Conservation (phyloP, 1,140 invertebrate genomes). For the Drosophila ficusphila region DNA sequence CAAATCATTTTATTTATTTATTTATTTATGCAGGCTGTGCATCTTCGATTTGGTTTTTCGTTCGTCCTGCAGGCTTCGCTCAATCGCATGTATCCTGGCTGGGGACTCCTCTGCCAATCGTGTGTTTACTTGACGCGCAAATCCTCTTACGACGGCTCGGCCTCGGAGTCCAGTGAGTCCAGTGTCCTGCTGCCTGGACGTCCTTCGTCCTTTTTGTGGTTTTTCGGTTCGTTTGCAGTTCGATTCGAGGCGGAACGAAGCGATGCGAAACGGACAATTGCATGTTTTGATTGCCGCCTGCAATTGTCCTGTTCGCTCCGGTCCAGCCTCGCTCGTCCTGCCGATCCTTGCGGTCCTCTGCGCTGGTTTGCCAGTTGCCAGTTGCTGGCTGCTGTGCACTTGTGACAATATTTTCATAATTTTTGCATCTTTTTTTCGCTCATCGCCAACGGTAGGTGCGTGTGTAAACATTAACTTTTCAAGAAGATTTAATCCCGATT, state of each 20-base stretch:
- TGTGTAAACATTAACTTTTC: slow-evolving; percentile 83
- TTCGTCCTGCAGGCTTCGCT: slow-evolving; percentile 27
- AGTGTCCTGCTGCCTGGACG: slow-evolving; percentile 9
- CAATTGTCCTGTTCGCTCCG: slow-evolving; percentile 68
- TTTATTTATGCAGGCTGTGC: slow-evolving; percentile 81
- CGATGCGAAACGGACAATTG: slow-evolving; percentile 69
- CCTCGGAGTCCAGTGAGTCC: slow-evolving; percentile 33
- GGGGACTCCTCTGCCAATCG: slow-evolving; percentile 38
- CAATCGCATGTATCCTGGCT: slow-evolving; percentile 12
- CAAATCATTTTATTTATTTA: slow-evolving; percentile 83
- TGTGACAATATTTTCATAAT: slow-evolving; percentile 83
- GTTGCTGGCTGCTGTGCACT: slow-evolving; percentile 58
- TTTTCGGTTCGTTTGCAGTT: slow-evolving; percentile 50
- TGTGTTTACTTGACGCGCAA: slow-evolving; percentile 80
- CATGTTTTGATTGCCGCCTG: slow-evolving; percentile 82
- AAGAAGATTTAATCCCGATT: slow-evolving; percentile 83
- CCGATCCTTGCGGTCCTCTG: slow-evolving; percentile 20
- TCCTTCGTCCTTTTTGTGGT: slow-evolving; percentile 29
- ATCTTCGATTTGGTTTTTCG: slow-evolving; percentile 71
- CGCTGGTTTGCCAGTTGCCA: not conserved
- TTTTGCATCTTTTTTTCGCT: slow-evolving; percentile 75
- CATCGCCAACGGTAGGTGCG: slow-evolving; percentile 77
- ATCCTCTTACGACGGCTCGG: slow-evolving; percentile 70
- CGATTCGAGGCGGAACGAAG: slow-evolving; percentile 66
- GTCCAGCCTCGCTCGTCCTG: slow-evolving; percentile 15